Evolutionary conservation across 2,113 vertebrate species (phyloP).

Genomic region (Tor tambroides): DNA sequence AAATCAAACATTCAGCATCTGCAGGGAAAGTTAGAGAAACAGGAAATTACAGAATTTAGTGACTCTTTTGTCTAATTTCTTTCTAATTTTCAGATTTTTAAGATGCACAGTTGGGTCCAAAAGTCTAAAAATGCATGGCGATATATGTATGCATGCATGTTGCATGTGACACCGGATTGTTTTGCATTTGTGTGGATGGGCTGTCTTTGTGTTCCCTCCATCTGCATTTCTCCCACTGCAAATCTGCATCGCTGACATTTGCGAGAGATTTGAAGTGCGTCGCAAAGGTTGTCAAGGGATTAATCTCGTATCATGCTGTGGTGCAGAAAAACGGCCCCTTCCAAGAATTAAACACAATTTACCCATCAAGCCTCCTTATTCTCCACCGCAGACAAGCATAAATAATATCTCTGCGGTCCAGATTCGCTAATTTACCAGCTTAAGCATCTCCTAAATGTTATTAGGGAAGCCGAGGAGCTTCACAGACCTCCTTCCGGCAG

Average conservation of each 20-base stretch:
- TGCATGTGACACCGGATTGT: not conserved
- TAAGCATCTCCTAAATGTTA: constrained; percentile 83
- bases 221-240: constrained; percentile 62
- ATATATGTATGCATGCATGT: not conserved
- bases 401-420: constrained; percentile 84
- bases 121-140: not conserved
- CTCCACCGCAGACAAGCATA: constrained; percentile 81
- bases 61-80: not conserved
- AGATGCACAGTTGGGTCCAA: not conserved
- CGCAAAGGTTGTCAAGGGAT: constrained; percentile 83
- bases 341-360: constrained; percentile 84
- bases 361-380: constrained; percentile 82
- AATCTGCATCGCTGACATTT: constrained; percentile 77
- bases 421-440: constrained; percentile 84
- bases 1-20: not conserved
- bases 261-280: constrained; percentile 80
- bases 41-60: not conserved
- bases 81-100: not conserved
- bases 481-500: constrained; percentile 80
- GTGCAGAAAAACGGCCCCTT: constrained; percentile 76
- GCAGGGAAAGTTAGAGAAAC: not conserved
- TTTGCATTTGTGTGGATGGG: constrained; percentile 58
- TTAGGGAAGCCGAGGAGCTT: constrained; percentile 79
- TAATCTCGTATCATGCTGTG: constrained; percentile 83
- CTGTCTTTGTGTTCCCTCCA: constrained; percentile 48